Conservation (phyloP, 2,888 invertebrate species). For the Amiota minor region DNA sequence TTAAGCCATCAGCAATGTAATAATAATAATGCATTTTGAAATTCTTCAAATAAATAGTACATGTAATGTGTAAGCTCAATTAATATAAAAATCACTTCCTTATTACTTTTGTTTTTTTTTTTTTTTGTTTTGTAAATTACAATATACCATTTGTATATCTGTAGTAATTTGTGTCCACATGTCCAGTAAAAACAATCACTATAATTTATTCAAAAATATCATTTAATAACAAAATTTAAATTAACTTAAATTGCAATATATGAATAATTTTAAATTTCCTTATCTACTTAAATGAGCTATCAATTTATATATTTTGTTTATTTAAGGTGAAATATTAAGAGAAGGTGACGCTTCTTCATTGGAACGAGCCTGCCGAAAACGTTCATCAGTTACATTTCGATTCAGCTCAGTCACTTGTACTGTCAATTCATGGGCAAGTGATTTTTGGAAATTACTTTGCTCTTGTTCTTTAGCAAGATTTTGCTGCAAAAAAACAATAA, state of each 20-base stretch:
- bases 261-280: neutral
- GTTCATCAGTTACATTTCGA: conserved; percentile 68
- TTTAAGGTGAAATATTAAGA: conserved; percentile 10
- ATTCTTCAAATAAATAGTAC: conserved; percentile 10
- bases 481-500: conserved; percentile 48
- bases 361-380: conserved; percentile 67
- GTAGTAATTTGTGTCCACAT: too few species aligned
- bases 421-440: conserved; percentile 65
- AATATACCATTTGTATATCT: too few species aligned
- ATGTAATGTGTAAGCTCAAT: conserved; percentile 1
- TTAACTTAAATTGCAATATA: too few species aligned
- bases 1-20: conserved; percentile 12
- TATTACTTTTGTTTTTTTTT: too few species aligned
- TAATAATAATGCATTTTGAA: conserved; percentile 13
- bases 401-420: conserved; percentile 69
- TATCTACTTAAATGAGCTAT: neutral
- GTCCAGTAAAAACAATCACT: too few species aligned
- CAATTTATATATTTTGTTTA: neutral
- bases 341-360: conserved; percentile 45
- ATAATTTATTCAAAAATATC: too few species aligned
- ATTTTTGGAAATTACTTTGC: conserved; percentile 63
- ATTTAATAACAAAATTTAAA: too few species aligned
- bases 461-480: conserved; percentile 63
- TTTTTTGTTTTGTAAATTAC: too few species aligned
- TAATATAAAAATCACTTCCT: neutral